Conservation (phyloP, 1,140 invertebrate species). For the Subanguina moxae region DNA sequence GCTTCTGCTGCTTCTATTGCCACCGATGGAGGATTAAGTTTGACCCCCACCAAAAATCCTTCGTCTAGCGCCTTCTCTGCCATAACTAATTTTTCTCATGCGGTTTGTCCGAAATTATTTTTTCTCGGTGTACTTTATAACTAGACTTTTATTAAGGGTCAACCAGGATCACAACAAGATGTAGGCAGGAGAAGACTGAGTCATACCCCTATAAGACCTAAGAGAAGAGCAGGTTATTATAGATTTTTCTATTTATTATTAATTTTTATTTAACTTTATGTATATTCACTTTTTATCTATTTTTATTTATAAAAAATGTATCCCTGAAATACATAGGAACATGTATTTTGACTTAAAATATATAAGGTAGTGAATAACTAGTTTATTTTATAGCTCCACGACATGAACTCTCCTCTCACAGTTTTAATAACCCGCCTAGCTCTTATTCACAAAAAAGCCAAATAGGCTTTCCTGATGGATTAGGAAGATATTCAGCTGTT, state of each 20-base stretch:
- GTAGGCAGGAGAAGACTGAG: conserved; percentile 1
- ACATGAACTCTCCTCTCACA: conserved; percentile 33
- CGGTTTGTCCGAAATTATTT: not conserved
- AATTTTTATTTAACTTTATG: too few species aligned
- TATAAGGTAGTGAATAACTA: too few species aligned
- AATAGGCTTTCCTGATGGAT: not conserved
- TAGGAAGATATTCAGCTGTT: not conserved
- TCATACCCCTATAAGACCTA: conserved; percentile 18
- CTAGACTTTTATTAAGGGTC: not conserved
- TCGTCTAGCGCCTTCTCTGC: not conserved
- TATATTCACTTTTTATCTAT: too few species aligned
- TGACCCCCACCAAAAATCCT: not conserved
- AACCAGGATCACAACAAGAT: not conserved
- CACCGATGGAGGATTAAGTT: not conserved
- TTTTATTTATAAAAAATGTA: too few species aligned
- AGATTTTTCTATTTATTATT: too few species aligned
- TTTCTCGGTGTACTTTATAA: not conserved
- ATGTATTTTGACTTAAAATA: too few species aligned
- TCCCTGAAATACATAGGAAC: too few species aligned
- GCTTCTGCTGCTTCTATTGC: conserved; percentile 8
- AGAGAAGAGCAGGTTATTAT: conserved; percentile 8
- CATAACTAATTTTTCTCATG: too few species aligned
- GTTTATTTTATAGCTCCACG: conserved; percentile 11
- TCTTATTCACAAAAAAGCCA: not conserved
- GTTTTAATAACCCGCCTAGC: conserved; percentile 24